These are phyloP conservation scores for Eolophus roseicapilla DNA, from an alignment of 2,113 vertebrate genomes.

Conservation along the genomic window DNA sequence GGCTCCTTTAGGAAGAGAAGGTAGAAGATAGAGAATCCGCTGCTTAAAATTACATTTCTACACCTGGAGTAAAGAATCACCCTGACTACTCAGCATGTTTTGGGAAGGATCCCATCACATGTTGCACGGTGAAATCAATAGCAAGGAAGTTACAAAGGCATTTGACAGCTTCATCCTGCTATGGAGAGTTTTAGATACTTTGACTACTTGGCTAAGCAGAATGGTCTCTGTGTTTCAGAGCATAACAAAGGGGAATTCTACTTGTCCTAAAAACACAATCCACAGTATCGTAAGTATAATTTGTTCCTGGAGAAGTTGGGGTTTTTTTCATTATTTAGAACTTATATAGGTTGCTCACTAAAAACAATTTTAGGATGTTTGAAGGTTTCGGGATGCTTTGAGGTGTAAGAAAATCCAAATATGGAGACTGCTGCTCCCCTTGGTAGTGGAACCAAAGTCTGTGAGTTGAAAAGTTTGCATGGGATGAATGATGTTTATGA, in stretches of 20 bases:
- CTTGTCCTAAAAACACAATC: neutral
- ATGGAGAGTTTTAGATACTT: neutral
- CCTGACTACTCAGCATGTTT: rapidly evolving
- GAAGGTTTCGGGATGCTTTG: neutral
- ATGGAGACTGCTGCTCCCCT: neutral
- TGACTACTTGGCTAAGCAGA: neutral
- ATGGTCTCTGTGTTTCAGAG: neutral
- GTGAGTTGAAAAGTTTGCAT: neutral
- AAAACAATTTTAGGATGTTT: neutral
- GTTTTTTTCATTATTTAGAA: neutral
- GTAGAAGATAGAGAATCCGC: neutral
- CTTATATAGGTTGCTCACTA: neutral
- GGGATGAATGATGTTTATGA: neutral
- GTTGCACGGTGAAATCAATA: rapidly evolving
- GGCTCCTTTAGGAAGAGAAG: neutral
- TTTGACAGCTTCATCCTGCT: neutral
- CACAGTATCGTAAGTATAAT: rapidly evolving
- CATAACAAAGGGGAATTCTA: neutral
- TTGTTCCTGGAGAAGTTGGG: neutral
- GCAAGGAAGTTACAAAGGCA: neutral
- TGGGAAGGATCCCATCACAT: neutral
- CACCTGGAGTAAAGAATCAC: neutral
- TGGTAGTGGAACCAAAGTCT: neutral
- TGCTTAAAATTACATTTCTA: neutral
- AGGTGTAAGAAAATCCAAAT: neutral